These are phyloP conservation scores for Nomada fucata DNA, from an alignment of 2,888 invertebrate species.

Conservation along the genomic window DNA sequence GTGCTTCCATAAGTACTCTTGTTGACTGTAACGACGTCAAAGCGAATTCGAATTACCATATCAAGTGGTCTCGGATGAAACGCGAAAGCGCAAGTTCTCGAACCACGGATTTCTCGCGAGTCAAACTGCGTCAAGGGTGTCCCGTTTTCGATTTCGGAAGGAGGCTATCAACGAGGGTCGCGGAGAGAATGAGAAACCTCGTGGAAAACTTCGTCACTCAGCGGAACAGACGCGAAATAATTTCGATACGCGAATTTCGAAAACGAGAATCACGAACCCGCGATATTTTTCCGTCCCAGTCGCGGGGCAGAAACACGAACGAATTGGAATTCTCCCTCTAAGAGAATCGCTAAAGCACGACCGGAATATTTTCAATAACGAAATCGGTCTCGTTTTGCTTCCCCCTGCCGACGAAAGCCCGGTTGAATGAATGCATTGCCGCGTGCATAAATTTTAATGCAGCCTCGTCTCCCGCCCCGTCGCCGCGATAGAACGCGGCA, in stretches of 20 bases:
- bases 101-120: neutral
- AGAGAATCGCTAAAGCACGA: constrained; percentile 18
- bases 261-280: constrained; percentile 57
- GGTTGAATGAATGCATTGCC: constrained; percentile 34
- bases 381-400: constrained; percentile 24
- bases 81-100: constrained; percentile 32
- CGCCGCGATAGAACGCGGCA: constrained; percentile 14
- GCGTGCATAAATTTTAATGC: constrained; percentile 62
- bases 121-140: too few relatives aligned
- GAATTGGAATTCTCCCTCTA: constrained; percentile 29
- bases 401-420: constrained; percentile 8
- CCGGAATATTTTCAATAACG: constrained; percentile 52
- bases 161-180: constrained; percentile 6
- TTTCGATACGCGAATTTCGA: constrained; percentile 66
- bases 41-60: constrained; percentile 41
- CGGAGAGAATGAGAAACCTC: neutral
- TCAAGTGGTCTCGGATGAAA: constrained; percentile 33
- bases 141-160: too few relatives aligned
- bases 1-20: constrained; percentile 16
- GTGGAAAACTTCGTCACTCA: neutral
- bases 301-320: neutral
- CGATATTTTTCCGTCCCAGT: neutral
- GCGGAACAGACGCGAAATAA: constrained; percentile 37
- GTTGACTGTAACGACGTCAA: constrained; percentile 45
- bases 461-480: neutral